Evolutionary conservation across 2,113 vertebrate genomes (phyloP), one percentile per base, ranked within the genome.

Genomic region (Petroica traversi): DNA sequence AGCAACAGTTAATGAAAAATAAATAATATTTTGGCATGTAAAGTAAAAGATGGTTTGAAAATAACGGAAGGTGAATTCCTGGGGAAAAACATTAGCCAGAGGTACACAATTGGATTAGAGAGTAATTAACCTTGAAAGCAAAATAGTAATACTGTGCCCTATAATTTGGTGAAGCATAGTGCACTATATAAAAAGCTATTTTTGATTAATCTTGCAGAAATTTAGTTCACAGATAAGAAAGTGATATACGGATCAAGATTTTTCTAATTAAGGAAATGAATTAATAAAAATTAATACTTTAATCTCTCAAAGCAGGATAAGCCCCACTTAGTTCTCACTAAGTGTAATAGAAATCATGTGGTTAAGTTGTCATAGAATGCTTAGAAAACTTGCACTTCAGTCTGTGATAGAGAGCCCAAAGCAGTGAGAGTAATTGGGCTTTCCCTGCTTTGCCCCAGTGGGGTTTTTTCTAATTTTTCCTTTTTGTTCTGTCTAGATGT

Each of bases 291-390:
- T 36, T 43, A 79, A 80, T 73, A 41, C 4, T 0, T 73, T 95
- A 96, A 94, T 95, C 82, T 89, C 45, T 83, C 48, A 63, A 67
- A 92, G 89, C 46, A 85, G 78, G 68, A 67, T 95, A 92, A 96
- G 76, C 46, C 43, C 41, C 36, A 59, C 55, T 92, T 89, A 55
- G 8, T 85, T 96, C 75, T 93, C 31, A 26, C 23, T 90, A 77
- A 83, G 19, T 34, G 7, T 89, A 72, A 91, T 22, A 95, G 75
- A 85, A 93, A 51, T 92, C 67, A 77, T 80, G 71, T 79, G 63
- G 55, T 80, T 89, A 58, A 94, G 18, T 80, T 84, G 36, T 62
- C 59, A 77, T 59, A 62, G 38, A 85, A 33, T 4, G 12, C 23
- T 63, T 74, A 40, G 51, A 62, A 69, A 89, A 51, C 41, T 51